Evolutionary conservation across 2,113 vertebrate genomes (phyloP).

Genomic region (Thryonomys swinderianus): DNA sequence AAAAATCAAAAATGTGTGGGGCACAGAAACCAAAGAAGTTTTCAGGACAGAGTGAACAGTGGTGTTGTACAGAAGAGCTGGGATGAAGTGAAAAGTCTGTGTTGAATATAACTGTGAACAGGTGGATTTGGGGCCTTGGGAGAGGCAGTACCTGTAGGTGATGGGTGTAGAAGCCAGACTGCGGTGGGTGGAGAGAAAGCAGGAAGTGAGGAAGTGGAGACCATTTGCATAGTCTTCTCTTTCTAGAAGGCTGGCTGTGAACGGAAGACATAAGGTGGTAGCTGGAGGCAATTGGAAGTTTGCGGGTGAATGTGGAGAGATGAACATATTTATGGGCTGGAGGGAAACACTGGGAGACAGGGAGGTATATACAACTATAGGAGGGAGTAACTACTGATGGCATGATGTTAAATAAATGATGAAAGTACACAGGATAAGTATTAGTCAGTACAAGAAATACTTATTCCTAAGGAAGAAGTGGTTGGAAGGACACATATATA

Average conservation of each 20-base stretch:
- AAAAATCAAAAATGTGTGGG: not conserved
- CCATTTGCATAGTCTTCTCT: conserved; percentile 61
- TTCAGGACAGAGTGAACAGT: not conserved
- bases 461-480: not conserved
- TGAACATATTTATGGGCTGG: not conserved
- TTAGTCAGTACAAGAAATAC: not conserved
- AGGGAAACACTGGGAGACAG: not conserved
- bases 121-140: not conserved
- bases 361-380: not conserved
- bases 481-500: not conserved
- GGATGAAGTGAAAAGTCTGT: not conserved
- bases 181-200: conserved; percentile 55
- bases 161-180: conserved; percentile 5
- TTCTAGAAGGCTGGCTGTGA: conserved; percentile 69
- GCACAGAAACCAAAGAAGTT: not conserved
- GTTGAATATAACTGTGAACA: not conserved
- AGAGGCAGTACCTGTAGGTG: not conserved
- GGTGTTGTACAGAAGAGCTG: not conserved
- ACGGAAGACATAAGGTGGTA: conserved; percentile 57
- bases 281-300: conserved; percentile 27
- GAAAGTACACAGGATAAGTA: not conserved
- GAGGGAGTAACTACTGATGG: not conserved
- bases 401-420: not conserved
- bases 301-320: not conserved
- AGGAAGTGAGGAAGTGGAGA: conserved; percentile 39